These are phyloP conservation scores for Matsumyia berberina DNA, from an alignment of 2,888 invertebrate species.

Conservation along the genomic window DNA sequence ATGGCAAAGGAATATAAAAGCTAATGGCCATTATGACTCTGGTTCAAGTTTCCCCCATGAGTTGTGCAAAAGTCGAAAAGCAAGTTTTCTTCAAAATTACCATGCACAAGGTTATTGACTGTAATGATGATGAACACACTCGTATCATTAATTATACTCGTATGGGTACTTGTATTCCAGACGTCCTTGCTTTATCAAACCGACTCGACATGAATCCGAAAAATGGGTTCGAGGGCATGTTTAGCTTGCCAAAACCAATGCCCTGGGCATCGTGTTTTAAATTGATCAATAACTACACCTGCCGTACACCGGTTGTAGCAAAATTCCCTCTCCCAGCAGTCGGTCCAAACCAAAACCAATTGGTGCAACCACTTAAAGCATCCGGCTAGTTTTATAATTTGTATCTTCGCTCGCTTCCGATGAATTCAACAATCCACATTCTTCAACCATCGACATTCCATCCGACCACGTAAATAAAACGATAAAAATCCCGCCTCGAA, in stretches of 20 bases:
- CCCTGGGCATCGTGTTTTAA: constrained; percentile 3
- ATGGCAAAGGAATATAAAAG: neutral
- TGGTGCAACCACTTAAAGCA: constrained; percentile 18
- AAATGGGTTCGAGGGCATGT: constrained; percentile 6
- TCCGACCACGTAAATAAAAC: constrained; percentile 14
- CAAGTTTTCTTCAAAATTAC: constrained; percentile 3
- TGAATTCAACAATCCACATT: constrained; percentile 46
- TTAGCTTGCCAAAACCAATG: neutral
- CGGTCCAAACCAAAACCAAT: neutral
- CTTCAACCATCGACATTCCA: constrained; percentile 43
- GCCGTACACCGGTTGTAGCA: neutral
- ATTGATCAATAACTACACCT: neutral
- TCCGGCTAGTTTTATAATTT: constrained; percentile 25
- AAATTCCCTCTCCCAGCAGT: neutral
- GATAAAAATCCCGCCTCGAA: constrained; percentile 25
- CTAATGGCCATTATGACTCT: neutral
- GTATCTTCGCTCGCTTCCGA: constrained; percentile 34
- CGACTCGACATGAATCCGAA: neutral
- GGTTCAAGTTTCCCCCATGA: constrained; percentile 12
- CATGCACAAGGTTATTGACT: constrained; percentile 20
- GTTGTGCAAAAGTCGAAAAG: constrained; percentile 17
- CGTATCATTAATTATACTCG: constrained; percentile 25
- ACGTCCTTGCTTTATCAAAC: constrained; percentile 18
- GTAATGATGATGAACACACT: neutral
- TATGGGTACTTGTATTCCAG: neutral